Conservation (phyloP, 2,888 invertebrate species). For the Panzeria rudis region DNA sequence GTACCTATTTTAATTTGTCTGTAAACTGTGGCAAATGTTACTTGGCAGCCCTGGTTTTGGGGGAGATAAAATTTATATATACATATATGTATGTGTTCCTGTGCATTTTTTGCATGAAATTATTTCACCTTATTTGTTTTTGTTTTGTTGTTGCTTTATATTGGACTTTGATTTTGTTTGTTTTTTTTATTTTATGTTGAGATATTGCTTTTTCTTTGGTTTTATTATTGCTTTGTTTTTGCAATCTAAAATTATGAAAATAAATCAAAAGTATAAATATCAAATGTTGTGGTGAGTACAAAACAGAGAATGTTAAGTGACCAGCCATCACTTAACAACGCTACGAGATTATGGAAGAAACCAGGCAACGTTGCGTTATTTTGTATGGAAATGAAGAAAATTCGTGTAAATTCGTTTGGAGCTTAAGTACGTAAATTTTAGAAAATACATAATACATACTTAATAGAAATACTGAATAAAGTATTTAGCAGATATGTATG, state of each 20-base stretch:
- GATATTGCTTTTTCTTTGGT: constrained; percentile 17
- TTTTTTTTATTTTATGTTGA: constrained; percentile 9
- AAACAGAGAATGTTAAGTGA: constrained; percentile 58
- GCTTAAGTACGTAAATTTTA: neutral
- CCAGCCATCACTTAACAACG: constrained; percentile 51
- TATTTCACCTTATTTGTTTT: constrained; percentile 66
- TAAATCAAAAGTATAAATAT: constrained; percentile 60
- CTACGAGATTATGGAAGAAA: constrained; percentile 37
- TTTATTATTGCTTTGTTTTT: constrained; percentile 42
- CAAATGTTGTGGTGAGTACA: constrained; percentile 40
- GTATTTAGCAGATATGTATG: too few relatives aligned
- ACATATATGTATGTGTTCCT: neutral
- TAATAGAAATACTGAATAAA: neutral
- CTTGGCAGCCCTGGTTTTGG: neutral
- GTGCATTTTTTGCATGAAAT: constrained; percentile 16
- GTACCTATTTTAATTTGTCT: too few relatives aligned
- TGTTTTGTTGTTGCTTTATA: constrained; percentile 44
- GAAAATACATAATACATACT: neutral
- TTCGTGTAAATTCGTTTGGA: neutral
- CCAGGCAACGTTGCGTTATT: constrained; percentile 52
- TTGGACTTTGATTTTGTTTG: constrained; percentile 55
- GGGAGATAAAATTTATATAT: neutral
- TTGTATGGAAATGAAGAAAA: neutral
- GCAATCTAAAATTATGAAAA: constrained; percentile 55
- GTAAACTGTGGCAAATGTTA: too few relatives aligned